Evolutionary conservation across 2,113 vertebrate genomes (phyloP), one percentile per base, ranked within the genome.

Genomic region (Thalassarche chlororhynchos): DNA sequence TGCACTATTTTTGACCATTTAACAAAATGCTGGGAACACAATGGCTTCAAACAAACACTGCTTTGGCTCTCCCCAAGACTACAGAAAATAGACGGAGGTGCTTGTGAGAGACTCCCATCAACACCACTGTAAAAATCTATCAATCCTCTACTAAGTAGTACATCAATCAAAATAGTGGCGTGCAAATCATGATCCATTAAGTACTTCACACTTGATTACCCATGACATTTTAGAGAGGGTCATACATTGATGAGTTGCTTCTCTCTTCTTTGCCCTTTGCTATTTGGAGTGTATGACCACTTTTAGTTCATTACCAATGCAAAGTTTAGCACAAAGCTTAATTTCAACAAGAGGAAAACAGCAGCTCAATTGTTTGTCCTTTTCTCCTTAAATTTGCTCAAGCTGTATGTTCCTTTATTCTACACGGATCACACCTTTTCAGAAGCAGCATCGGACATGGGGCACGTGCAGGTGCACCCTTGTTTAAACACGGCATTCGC

Each of bases 131-230:
- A 68, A 94, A 96, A 97, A 96, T 93, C 93, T 77, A 88, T 91
- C 94, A 89, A 71, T 96, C 90, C 71, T 92, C 77, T 90, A 54
- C 17, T 92, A 91, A 62, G 93, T 96, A 93, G 81, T 69, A 88
- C 93, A 97, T 97, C 93, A 96, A 76, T 97, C 93, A 96, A 81
- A 97, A 92, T 14, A 66, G 85, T 74, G 85, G 93, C 76, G 42
- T 93, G 92, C 80, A 96, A 97, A 97, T 98, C 95, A 92, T 70
- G 82, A 96, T 86, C 95, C 96, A 97, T 93, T 97, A 97, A 94
- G 88, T 87, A 77, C 40, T 95, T 90, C 84, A 89, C 93, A 95
- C 94, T 96, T 96, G 95, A 98, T 98, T 96, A 97, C 96, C 79
- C 69, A 25, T 58, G 91, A 96, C 92, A 98, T 96, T 98, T 97